Base-by-base conservation (phyloP, 1,140 invertebrate species). In the Halictus rubicundus region DNA sequence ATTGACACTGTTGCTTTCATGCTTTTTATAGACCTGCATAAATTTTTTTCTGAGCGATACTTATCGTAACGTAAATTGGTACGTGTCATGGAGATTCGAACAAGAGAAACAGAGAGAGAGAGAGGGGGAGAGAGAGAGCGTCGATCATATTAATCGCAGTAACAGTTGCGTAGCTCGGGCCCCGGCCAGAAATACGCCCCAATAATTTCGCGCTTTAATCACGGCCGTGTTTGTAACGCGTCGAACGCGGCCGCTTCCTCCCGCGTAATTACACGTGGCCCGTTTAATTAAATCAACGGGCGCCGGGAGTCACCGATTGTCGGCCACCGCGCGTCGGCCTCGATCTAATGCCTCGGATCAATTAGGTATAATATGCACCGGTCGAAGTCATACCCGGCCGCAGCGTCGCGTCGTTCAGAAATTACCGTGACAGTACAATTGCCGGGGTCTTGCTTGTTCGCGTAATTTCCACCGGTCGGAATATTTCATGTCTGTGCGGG, bases 181-280 rank as follows among this genome's bases (percentile, higher is more conserved):
- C 6, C 10, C 8, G n/a, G 39, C 6, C 23, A 72, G 76, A 78
- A 78, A 72, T 78, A 78, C 71, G 74, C 66, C 46, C 16, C 54
- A 37, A 77, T 77, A 77, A 77, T 42, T 77, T 63, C 8, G 21
- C 46, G 60, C 76, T 78, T 78, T 72, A 78, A 78, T 78, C 64
- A 72, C 68, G 46, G 19, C 60, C 42, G 42, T 69, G 57, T 46
- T 78, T 57, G 76, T 23, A 52, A 52, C 39, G 49, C 49, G 9
- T 63, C 59, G n/a, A 4, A 63, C 57, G 12, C 57, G 49, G 27
- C n/a, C 9, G n/a, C 57, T n/a, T 42, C 14, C n/a, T 16, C 19
- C 19, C 46, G 76, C 69, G 60, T 72, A 78, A 78, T 78, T 78
- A 78, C 60, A 9, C 59, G 59, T 64, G 9, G 23, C 46, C 32